Evolutionary conservation across 2,113 vertebrate genomes (phyloP), one percentile per base, ranked within the genome.

Genomic region (Strix uralensis): DNA sequence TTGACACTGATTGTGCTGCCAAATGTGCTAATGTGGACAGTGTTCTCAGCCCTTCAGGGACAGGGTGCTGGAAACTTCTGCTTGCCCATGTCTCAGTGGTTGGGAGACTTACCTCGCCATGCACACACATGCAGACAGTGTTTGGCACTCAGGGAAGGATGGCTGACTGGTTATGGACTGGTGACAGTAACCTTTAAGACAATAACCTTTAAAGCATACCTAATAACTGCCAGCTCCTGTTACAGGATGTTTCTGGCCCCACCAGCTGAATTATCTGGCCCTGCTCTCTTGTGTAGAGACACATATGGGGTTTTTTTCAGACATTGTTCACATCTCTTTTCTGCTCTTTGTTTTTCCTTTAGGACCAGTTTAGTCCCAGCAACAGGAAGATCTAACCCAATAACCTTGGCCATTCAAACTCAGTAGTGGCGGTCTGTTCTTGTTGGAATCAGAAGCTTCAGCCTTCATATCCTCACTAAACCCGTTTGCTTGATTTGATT

Each of bases 231-330:
- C 23, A 86, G 8, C 30, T 90, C 27, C 81, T 44, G 7, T 66
- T 51, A 29, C 8, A 20, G 10, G 49, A 11, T 54, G 26, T 30
- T 90, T 83, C 44, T 63, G 26, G 13, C 19, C 15, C 8, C 34
- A 58, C 6, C 30, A 54, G 34, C 10, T 52, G 21, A 79, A 38
- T 69, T 86, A 15, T n/a, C 27, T 61, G 59, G 23, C 59, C 11
- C 29, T 62, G 17, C 17, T 81, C 4, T 42, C 5, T 59, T 49
- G 6, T 59, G 9, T 2, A 29, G 42, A 58, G 20, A n/a, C 22
- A 51, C 0, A 2, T 17, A 23, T 46, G 42, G 42, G 42, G 13
- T 0, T 29, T 70, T 78, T 49, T 59, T 5, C n/a, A 75, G 29
- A 16, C 2, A 9, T 34, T 5, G 2, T 32, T 91, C 17, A 6